These are phyloP conservation scores for Piprites chloris DNA, from an alignment of 2,113 vertebrate genomes.

Conservation along the genomic window DNA sequence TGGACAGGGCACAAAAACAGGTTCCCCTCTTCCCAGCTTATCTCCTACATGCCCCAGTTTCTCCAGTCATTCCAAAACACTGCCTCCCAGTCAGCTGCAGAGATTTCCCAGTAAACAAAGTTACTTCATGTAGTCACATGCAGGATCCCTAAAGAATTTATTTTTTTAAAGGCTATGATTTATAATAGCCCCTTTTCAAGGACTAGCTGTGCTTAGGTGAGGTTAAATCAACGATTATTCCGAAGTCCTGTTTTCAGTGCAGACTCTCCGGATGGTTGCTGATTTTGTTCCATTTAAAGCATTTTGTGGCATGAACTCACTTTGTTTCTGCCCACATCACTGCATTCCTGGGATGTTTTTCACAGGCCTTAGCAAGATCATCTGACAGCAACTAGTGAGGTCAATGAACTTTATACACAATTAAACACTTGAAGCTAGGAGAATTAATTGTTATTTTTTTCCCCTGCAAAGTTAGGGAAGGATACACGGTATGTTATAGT, in stretches of 20 bases:
- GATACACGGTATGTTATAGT: slow-evolving; percentile 43
- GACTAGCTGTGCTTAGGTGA: slow-evolving; percentile 63
- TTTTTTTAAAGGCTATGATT: slow-evolving; percentile 52
- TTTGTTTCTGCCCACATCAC: slow-evolving; percentile 92
- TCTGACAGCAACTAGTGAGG: slow-evolving; percentile 90
- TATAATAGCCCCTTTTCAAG: slow-evolving; percentile 53
- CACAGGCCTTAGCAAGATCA: slow-evolving; percentile 89
- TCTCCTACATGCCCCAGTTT: neutral
- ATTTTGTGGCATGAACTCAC: slow-evolving; percentile 82
- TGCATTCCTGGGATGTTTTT: slow-evolving; percentile 93
- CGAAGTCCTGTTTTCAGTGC: slow-evolving; percentile 57
- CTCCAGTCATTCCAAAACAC: slow-evolving; percentile 22
- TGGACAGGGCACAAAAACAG: neutral
- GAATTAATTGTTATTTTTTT: slow-evolving; percentile 63
- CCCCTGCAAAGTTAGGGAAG: slow-evolving; percentile 47
- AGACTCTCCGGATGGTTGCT: slow-evolving; percentile 78
- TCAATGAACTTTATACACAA: slow-evolving; percentile 88
- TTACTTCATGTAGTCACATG: slow-evolving; percentile 50
- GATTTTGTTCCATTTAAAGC: slow-evolving; percentile 81
- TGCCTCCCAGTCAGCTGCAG: slow-evolving; percentile 44
- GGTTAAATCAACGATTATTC: slow-evolving; percentile 59
- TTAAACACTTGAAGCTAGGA: slow-evolving; percentile 70
- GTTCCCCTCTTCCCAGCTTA: neutral
- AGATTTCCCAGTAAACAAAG: slow-evolving; percentile 46
- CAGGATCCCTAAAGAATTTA: slow-evolving; percentile 39